Conservation (phyloP, 2,797 vertebrate species). For the Lophotriccus pileatus region DNA sequence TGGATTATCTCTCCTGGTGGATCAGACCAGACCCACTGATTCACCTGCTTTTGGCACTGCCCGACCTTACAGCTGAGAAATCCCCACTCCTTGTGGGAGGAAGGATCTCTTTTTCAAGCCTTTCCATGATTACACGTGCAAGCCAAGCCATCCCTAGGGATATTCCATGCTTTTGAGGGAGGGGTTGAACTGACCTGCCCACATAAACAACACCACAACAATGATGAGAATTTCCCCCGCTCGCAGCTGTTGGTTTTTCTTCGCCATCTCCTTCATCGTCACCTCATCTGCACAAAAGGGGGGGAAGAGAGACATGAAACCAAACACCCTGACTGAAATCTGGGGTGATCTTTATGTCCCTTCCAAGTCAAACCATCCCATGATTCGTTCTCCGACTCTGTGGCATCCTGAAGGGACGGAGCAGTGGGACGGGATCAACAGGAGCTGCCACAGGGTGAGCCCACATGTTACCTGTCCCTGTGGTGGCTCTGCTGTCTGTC, state of each 20-base stretch:
- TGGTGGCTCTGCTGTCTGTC: background rate
- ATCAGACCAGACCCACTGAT: background rate
- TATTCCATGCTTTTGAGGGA: background rate
- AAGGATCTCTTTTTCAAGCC: background rate
- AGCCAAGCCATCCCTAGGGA: background rate
- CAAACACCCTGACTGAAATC: rapidly evolving
- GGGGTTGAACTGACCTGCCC: slow-evolving; percentile 84
- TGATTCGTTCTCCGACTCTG: background rate
- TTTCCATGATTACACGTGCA: background rate
- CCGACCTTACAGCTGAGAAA: rapidly evolving
- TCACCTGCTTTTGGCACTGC: background rate
- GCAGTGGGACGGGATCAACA: background rate
- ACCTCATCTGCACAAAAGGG: slow-evolving; percentile 84
- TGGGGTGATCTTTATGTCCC: background rate
- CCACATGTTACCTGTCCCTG: rapidly evolving
- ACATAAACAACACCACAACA: slow-evolving; percentile 95
- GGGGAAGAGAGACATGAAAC: background rate
- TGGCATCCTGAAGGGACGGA: background rate
- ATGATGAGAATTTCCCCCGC: slow-evolving; percentile 95
- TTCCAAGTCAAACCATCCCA: background rate
- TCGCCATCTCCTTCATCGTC: slow-evolving; percentile 88
- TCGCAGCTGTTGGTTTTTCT: slow-evolving; percentile 84
- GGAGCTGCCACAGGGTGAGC: background rate
- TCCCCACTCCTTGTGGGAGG: rapidly evolving
- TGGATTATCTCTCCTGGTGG: background rate